Conservation (phyloP, 2,113 vertebrate species). For the Mobula hypostoma region DNA sequence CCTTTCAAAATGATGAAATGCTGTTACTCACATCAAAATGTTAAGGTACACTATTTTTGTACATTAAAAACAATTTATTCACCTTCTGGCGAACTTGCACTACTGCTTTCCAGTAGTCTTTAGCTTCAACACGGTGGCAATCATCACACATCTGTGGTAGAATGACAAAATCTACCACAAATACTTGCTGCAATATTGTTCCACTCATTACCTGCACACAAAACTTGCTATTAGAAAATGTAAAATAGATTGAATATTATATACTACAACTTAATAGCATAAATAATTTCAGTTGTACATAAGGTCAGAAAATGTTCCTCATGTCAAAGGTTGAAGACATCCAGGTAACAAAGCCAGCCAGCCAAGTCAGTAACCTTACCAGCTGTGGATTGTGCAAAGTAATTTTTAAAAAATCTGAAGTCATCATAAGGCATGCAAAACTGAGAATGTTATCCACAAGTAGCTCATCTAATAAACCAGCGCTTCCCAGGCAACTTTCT, state of each 20-base stretch:
- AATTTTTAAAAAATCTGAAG: not conserved
- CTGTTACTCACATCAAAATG: not conserved
- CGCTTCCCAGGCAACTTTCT: not conserved
- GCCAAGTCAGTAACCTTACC: not conserved
- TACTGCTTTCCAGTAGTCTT: constrained; percentile 96
- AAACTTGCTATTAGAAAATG: not conserved
- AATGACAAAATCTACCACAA: constrained; percentile 83
- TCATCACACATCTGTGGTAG: constrained; percentile 92
- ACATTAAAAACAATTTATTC: constrained; percentile 19
- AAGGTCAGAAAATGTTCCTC: not conserved
- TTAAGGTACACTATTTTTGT: not conserved
- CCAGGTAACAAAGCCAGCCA: not conserved
- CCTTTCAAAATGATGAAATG: not conserved
- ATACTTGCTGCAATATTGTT: constrained; percentile 90
- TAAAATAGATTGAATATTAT: not conserved
- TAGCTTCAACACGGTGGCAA: constrained; percentile 92
- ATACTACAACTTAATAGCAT: not conserved
- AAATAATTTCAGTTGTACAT: not conserved
- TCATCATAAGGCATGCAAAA: not conserved
- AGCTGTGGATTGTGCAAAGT: not conserved
- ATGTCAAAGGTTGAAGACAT: not conserved
- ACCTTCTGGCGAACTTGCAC: constrained; percentile 96
- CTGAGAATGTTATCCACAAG: not conserved
- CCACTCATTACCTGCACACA: constrained; percentile 84
- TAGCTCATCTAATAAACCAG: not conserved